Evolutionary conservation across 2,888 invertebrate genomes (phyloP).

Genomic region (Aphidoletes aphidimyza): DNA sequence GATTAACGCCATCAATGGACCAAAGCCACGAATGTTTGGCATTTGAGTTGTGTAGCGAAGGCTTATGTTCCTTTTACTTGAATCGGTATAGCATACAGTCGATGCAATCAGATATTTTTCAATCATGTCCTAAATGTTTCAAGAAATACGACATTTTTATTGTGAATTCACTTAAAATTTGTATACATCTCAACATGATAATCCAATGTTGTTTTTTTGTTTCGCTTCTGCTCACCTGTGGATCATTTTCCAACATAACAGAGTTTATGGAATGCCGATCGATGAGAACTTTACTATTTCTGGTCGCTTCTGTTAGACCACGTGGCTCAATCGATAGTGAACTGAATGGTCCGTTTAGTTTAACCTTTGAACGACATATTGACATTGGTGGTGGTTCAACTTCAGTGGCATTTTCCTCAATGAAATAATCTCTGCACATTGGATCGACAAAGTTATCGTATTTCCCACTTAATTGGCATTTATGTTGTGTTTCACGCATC

Average conservation of each 20-base stretch:
- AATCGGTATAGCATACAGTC: conserved; percentile 69
- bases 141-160: background rate
- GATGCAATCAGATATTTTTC: conserved; percentile 71
- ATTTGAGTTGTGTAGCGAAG: conserved; percentile 87
- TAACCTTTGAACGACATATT: conserved; percentile 65
- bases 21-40: conserved; percentile 88
- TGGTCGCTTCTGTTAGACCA: conserved; percentile 62
- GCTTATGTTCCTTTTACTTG: conserved; percentile 62
- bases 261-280: conserved; percentile 86
- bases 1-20: conserved; percentile 79
- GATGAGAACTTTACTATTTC: conserved; percentile 73
- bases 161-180: no score
- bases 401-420: conserved; percentile 62
- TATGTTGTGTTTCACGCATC: conserved; percentile 61
- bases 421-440: background rate
- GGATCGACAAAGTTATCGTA: conserved; percentile 57
- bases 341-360: conserved; percentile 81
- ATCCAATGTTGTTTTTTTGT: no score
- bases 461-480: conserved; percentile 55
- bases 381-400: conserved; percentile 64
- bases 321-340: conserved; percentile 73
- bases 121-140: conserved; percentile 58
- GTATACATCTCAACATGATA: no score
- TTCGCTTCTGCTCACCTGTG: conserved; percentile 65
- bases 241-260: conserved; percentile 83